phyloP scores from a whole-genome alignment of 2,113 vertebrate species.

The Sinocyclocheilus maitianheensis region DNA sequence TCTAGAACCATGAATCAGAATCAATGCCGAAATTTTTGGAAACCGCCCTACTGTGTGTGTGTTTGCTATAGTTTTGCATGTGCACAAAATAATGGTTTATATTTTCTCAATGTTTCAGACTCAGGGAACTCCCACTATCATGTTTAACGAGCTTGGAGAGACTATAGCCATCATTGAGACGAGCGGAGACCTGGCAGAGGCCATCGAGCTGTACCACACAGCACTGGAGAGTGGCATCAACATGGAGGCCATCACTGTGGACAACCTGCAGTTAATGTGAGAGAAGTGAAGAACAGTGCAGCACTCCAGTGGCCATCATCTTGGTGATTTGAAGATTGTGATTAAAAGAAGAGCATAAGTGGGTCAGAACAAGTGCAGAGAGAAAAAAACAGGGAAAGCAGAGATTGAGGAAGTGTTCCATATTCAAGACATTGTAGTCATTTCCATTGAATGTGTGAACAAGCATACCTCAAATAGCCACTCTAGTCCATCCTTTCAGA shows the following conservation, averaged over 20 bases:
- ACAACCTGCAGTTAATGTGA: slow-evolving; percentile 75
- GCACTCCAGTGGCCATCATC: slow-evolving; percentile 2
- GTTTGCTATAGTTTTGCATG: neutral
- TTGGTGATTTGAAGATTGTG: neutral
- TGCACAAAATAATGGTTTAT: neutral
- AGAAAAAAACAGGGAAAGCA: neutral
- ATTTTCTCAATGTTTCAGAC: slow-evolving; percentile 17
- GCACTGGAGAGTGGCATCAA: slow-evolving; percentile 77
- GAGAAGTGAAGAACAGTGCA: neutral
- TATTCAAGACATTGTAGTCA: neutral
- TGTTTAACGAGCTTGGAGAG: slow-evolving; percentile 90
- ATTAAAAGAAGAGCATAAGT: neutral
- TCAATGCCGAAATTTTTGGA: too few relatives aligned
- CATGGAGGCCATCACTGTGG: slow-evolving; percentile 72
- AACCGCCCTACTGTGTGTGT: too few relatives aligned
- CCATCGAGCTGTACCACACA: slow-evolving; percentile 81
- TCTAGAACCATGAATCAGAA: too few relatives aligned
- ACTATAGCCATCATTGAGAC: slow-evolving; percentile 90
- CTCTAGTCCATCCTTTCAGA: neutral
- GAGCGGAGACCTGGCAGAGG: slow-evolving; percentile 83
- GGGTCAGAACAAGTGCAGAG: neutral
- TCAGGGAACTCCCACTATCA: slow-evolving; percentile 78
- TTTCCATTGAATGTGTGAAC: slow-evolving; percentile 10
- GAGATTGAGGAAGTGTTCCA: neutral
- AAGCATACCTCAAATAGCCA: neutral